These are phyloP conservation scores for Todiramphus chloris DNA, from an alignment of 2,113 vertebrate species.

Conservation along the genomic window DNA sequence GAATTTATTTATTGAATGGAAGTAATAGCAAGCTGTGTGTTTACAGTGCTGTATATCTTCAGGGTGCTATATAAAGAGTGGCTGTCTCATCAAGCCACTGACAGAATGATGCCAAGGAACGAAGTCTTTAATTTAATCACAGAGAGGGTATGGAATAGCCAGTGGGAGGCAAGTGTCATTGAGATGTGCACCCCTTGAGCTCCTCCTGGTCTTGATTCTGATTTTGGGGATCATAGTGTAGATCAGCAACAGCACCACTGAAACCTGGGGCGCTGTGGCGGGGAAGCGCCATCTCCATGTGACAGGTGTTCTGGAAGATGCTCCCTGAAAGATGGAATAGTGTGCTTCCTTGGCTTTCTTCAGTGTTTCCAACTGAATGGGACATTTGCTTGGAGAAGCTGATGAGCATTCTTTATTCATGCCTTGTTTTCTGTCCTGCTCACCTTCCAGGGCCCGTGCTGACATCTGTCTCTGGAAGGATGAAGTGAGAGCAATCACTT, in stretches of 20 bases:
- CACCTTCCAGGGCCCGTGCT: background rate
- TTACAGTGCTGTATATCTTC: background rate
- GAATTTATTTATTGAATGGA: background rate
- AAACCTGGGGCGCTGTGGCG: fast-evolving
- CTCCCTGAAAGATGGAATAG: background rate
- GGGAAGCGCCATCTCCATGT: fast-evolving
- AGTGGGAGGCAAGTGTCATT: background rate
- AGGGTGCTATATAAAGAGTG: background rate
- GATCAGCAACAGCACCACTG: background rate
- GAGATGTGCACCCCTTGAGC: background rate
- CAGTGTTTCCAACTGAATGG: background rate
- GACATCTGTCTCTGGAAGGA: background rate
- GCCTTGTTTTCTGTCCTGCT: background rate
- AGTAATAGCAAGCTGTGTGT: background rate
- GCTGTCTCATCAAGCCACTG: background rate
- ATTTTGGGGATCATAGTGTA: background rate
- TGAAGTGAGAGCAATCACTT: background rate
- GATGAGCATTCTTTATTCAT: background rate
- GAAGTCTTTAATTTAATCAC: background rate
- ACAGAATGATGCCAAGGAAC: background rate
- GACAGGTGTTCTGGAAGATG: background rate
- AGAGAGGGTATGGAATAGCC: background rate
- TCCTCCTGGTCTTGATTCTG: background rate
- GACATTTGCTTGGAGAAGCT: background rate
- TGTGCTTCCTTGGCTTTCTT: background rate